A percentile compares a stretch with the other conserved stretches of the same genome.
Conservation (phyloP, 2,797 vertebrate species). For the Phrynocephalus guinanensis region DNA sequence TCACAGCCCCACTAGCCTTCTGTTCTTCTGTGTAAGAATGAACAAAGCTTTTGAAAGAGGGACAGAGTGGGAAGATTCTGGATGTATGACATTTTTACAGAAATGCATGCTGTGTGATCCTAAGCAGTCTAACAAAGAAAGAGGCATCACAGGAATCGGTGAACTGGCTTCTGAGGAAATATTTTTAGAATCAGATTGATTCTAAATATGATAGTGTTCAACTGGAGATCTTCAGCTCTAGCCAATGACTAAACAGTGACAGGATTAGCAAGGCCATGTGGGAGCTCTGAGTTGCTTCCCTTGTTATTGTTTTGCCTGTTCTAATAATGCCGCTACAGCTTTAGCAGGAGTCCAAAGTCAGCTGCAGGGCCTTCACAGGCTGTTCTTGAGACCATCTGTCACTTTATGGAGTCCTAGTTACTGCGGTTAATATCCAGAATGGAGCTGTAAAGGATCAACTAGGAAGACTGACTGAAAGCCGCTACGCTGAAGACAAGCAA, state of each 20-base stretch:
- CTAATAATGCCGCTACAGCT: conserved; percentile 16
- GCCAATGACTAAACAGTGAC: background rate
- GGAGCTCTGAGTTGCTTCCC: background rate
- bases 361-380: background rate
- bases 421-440: background rate
- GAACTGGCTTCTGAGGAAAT: background rate
- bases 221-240: background rate
- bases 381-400: conserved; percentile 29
- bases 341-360: conserved; percentile 20
- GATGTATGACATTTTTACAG: background rate
- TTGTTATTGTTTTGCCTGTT: conserved; percentile 16
- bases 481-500: background rate
- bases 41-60: background rate
- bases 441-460: conserved; percentile 1
- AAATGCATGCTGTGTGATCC: background rate
- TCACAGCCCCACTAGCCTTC: too few species aligned
- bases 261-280: conserved; percentile 21
- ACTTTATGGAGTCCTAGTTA: conserved; percentile 15
- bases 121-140: background rate
- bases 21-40: too few species aligned
- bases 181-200: conserved; percentile 12
- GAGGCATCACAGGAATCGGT: background rate
- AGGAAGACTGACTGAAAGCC: background rate
- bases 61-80: background rate
- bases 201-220: background rate